A percentile compares a stretch with the other conserved stretches of the same genome.
phyloP scores from a whole-genome alignment of 1,140 invertebrate species.

The Bombus difficillimus region DNA sequence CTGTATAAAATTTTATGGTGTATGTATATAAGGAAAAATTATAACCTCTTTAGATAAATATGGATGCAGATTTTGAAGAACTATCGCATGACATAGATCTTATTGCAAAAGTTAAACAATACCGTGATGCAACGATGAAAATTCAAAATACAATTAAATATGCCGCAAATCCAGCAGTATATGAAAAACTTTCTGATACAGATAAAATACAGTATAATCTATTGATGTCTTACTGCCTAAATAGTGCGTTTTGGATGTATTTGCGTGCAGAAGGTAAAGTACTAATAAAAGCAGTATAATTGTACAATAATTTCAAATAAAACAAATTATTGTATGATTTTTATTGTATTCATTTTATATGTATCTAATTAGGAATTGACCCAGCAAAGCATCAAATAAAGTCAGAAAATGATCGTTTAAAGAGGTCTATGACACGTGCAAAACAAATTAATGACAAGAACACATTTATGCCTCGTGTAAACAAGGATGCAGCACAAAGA shows the following conservation, averaged over 20 bases:
- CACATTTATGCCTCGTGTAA: conserved; percentile 77
- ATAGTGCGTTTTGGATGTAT: conserved; percentile 83
- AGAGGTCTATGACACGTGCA: conserved; percentile 77
- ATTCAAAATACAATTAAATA: conserved; percentile 74
- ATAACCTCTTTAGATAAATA: conserved; percentile 35
- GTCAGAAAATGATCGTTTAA: conserved; percentile 80
- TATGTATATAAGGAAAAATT: background rate
- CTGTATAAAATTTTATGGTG: background rate
- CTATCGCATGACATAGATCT: conserved; percentile 73
- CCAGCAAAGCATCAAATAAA: conserved; percentile 76
- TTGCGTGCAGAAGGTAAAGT: conserved; percentile 76
- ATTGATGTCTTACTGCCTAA: conserved; percentile 81
- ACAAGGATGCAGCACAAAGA: conserved; percentile 78
- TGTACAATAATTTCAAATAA: background rate
- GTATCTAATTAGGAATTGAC: conserved; percentile 71
- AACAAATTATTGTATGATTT: background rate
- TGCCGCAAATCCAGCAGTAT: conserved; percentile 70
- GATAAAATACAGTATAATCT: conserved; percentile 82
- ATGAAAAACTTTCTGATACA: conserved; percentile 76
- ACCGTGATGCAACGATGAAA: conserved; percentile 69
- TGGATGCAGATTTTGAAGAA: conserved; percentile 76
- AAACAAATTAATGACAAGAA: conserved; percentile 80
- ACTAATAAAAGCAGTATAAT: background rate
- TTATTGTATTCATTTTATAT: conserved; percentile 14
- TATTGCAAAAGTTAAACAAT: conserved; percentile 70